Conservation (phyloP, 2,797 vertebrate genomes). For the Falco novaeseelandiae region DNA sequence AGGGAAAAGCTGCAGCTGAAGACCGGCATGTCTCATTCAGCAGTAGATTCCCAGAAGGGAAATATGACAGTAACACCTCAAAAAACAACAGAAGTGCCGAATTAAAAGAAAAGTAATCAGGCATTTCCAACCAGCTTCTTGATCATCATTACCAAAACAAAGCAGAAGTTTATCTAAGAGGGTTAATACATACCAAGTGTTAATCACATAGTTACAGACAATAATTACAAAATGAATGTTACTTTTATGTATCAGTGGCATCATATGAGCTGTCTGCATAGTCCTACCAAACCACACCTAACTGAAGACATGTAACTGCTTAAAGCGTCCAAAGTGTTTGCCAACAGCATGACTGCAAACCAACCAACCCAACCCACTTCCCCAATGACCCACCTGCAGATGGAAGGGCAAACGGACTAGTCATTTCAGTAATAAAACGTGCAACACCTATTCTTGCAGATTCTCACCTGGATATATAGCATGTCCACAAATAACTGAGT, state of each 20-base stretch:
- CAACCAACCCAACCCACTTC: not conserved
- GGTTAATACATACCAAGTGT: fast-evolving
- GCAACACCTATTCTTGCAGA: fast-evolving
- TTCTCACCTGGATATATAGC: fast-evolving
- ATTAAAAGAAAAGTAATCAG: not conserved
- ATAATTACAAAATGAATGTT: not conserved
- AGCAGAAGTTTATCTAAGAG: not conserved
- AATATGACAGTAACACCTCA: not conserved
- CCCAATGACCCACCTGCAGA: not conserved
- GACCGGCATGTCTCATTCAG: not conserved
- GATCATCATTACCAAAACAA: not conserved
- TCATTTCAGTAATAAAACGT: fast-evolving
- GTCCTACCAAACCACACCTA: not conserved
- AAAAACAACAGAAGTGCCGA: not conserved
- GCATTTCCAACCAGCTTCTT: not conserved
- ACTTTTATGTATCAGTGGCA: not conserved
- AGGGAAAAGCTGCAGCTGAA: not conserved
- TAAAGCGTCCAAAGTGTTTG: fast-evolving
- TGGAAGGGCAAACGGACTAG: fast-evolving
- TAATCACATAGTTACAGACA: not conserved
- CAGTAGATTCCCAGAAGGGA: not conserved
- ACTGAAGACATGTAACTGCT: not conserved
- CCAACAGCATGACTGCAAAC: not conserved
- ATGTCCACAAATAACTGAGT: not conserved
- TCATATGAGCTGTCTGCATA: not conserved